Percentiles rank a stretch among this genome's conserved stretches.
These are phyloP conservation scores for Sarcophaga carnaria DNA, from an alignment of 2,888 invertebrate genomes.

Conservation along the genomic window DNA sequence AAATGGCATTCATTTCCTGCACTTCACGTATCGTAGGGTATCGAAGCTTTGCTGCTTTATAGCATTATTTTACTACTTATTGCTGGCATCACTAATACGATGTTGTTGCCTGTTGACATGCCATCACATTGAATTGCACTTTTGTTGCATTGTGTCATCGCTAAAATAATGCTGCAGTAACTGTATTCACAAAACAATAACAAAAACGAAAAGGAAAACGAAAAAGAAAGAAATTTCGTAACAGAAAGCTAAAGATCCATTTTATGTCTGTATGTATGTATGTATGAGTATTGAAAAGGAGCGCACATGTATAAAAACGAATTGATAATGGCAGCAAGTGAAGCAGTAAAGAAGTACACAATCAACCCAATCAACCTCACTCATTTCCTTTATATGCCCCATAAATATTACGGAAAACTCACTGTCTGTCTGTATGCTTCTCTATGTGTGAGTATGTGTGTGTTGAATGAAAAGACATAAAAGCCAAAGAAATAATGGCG, in stretches of 20 bases:
- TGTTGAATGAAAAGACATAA: neutral
- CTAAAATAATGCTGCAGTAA: slow-evolving; percentile 51
- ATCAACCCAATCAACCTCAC: slow-evolving; percentile 56
- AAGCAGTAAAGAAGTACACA: slow-evolving; percentile 39
- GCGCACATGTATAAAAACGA: neutral
- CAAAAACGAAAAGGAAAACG: neutral
- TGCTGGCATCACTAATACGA: neutral
- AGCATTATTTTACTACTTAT: neutral
- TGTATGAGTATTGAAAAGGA: neutral
- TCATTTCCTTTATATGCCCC: slow-evolving; percentile 51
- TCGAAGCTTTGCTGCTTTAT: too few relatives aligned
- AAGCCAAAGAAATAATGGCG: slow-evolving; percentile 12
- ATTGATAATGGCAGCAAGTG: slow-evolving; percentile 48
- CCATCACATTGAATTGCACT: slow-evolving; percentile 46
- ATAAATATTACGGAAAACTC: slow-evolving; percentile 47
- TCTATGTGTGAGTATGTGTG: neutral
- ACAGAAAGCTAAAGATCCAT: neutral
- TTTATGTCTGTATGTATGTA: neutral
- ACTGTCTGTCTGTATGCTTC: too few relatives aligned
- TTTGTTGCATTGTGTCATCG: slow-evolving; percentile 55
- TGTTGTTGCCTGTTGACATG: slow-evolving; percentile 19
- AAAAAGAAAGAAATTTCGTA: neutral
- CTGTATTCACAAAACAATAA: neutral
- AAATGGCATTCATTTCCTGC: too few relatives aligned
- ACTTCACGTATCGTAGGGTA: too few relatives aligned